These are phyloP conservation scores for Lutjanus campechanus DNA, from an alignment of 2,797 vertebrate species.

Conservation along the genomic window DNA sequence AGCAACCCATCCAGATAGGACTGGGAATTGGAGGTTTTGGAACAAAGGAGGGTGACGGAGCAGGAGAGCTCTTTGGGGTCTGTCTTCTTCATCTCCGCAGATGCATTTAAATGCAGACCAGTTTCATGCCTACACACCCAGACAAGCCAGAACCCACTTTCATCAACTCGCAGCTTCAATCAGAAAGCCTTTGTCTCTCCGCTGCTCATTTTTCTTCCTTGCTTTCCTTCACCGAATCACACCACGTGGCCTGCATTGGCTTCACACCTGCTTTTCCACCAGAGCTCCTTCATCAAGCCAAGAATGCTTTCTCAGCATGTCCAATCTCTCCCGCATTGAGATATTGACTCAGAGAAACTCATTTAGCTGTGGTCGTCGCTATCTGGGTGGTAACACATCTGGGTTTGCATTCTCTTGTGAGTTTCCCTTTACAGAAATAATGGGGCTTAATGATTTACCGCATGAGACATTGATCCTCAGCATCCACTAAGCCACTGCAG, in stretches of 20 bases:
- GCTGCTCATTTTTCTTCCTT: conserved; percentile 31
- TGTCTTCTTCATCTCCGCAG: conserved; percentile 38
- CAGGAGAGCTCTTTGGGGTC: conserved; percentile 34
- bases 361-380: conserved; percentile 60
- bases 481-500: conserved; percentile 41
- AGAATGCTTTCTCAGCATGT: conserved; percentile 59
- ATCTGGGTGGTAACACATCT: conserved; percentile 46
- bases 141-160: conserved; percentile 52
- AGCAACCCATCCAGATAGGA: conserved; percentile 44
- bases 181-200: conserved; percentile 52
- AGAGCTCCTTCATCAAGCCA: conserved; percentile 43
- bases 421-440: conserved; percentile 74
- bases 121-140: conserved; percentile 30
- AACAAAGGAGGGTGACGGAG: conserved; percentile 45
- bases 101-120: conserved; percentile 62
- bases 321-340: conserved; percentile 38
- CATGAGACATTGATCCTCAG: conserved; percentile 63
- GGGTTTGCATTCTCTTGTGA: conserved; percentile 50
- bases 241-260: conserved; percentile 5
- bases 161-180: conserved; percentile 50
- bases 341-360: conserved; percentile 69
- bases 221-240: conserved; percentile 18
- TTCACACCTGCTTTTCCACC: conserved; percentile 52
- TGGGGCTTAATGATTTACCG: conserved; percentile 70
- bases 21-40: conserved; percentile 59